phyloP scores from a whole-genome alignment of 2,797 vertebrate genomes.

The Paramormyrops hopkinsi region DNA sequence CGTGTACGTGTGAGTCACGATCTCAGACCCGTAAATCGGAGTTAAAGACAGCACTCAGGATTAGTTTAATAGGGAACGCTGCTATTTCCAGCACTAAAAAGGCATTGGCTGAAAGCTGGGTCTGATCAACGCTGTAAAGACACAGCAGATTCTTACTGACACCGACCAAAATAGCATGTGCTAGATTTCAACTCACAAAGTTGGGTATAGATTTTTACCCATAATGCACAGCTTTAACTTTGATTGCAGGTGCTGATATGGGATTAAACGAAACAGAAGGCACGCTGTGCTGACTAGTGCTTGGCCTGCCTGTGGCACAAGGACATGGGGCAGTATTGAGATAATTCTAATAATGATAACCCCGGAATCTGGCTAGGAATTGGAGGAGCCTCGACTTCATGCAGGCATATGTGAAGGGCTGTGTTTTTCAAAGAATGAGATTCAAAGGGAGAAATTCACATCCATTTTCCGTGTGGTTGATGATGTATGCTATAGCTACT shows the following conservation, averaged over 20 bases:
- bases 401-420: neutral
- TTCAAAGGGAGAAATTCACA: neutral
- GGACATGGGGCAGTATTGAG: neutral
- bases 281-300: neutral
- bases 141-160: slow-evolving; percentile 5
- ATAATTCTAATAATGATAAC: neutral
- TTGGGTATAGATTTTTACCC: neutral
- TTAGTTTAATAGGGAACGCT: neutral
- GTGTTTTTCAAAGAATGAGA: neutral
- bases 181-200: neutral
- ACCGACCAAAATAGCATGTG: neutral
- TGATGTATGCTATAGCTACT: neutral
- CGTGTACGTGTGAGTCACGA: slow-evolving; percentile 23
- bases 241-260: neutral
- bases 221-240: neutral
- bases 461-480: neutral
- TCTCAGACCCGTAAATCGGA: neutral
- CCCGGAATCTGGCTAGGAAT: neutral
- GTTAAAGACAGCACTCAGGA: neutral
- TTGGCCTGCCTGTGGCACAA: neutral
- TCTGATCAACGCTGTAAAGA: neutral
- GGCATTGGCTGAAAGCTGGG: neutral
- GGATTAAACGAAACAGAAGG: neutral
- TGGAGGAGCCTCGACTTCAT: neutral
- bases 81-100: neutral